Evolutionary conservation across 2,797 vertebrate species (phyloP).

Genomic region (Agapornis canus): DNA sequence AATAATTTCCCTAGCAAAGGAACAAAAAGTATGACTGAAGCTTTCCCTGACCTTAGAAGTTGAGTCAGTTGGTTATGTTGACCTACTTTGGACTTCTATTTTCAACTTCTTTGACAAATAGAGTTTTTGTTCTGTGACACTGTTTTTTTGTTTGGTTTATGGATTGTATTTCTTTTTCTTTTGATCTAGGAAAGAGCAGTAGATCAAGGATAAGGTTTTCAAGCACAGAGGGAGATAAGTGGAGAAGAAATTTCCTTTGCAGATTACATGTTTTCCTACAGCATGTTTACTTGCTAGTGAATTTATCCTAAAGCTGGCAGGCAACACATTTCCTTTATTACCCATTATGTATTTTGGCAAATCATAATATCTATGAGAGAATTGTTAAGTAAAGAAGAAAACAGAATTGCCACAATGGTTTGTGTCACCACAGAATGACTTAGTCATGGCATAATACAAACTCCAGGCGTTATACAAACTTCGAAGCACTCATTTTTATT

Average conservation of each 20-base stretch:
- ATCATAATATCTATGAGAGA: background rate
- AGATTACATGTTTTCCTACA: background rate
- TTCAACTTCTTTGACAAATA: background rate
- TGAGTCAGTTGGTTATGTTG: slow-evolving; percentile 20
- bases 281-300: background rate
- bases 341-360: background rate
- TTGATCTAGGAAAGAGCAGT: background rate
- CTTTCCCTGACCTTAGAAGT: slow-evolving; percentile 31
- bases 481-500: background rate
- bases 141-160: background rate
- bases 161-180: background rate
- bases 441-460: background rate
- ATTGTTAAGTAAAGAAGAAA: background rate
- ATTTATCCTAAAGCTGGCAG: background rate
- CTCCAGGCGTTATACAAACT: background rate
- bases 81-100: slow-evolving; percentile 44
- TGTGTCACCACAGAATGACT: background rate
- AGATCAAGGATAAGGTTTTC: background rate
- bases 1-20: slow-evolving; percentile 49
- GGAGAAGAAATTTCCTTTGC: background rate
- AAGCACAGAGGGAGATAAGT: background rate
- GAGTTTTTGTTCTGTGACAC: background rate
- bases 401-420: background rate
- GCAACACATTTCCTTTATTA: background rate
- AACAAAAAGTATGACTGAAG: slow-evolving; percentile 45